These are phyloP conservation scores for Zelleria hepariella DNA, from an alignment of 2,888 invertebrate species.

Conservation along the genomic window DNA sequence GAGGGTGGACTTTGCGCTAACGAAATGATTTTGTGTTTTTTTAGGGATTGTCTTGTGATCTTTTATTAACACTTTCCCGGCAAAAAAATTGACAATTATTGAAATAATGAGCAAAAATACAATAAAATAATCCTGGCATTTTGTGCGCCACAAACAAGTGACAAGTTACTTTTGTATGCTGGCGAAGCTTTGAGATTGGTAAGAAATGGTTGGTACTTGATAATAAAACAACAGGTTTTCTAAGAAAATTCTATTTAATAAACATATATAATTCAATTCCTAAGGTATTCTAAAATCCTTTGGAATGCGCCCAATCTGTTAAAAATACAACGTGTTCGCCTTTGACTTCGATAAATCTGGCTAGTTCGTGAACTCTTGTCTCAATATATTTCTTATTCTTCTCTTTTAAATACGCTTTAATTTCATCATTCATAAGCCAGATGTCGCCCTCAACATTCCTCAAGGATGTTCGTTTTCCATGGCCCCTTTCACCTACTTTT, in stretches of 20 bases:
- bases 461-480: slow-evolving; percentile 76
- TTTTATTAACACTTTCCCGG: not conserved
- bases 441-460: slow-evolving; percentile 87
- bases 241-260: slow-evolving; percentile 20
- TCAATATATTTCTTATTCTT: slow-evolving; percentile 68
- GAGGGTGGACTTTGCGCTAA: not conserved
- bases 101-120: no score
- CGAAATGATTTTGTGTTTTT: not conserved
- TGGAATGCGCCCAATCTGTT: slow-evolving; percentile 77
- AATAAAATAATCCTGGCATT: no score
- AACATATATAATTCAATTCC: slow-evolving; percentile 3
- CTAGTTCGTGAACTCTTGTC: slow-evolving; percentile 82
- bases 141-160: no score
- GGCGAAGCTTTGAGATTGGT: no score
- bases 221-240: not conserved
- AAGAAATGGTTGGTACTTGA: not conserved
- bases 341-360: slow-evolving; percentile 77
- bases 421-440: slow-evolving; percentile 80
- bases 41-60: not conserved
- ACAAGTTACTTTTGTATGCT: no score
- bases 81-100: no score
- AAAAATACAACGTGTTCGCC: slow-evolving; percentile 81
- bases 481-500: slow-evolving; percentile 67
- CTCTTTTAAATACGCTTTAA: slow-evolving; percentile 75
- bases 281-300: slow-evolving; percentile 77